Evolutionary conservation across 2,113 vertebrate genomes (phyloP), one percentile per base, ranked within the genome.

Genomic region (Cynoglossus semilaevis): DNA sequence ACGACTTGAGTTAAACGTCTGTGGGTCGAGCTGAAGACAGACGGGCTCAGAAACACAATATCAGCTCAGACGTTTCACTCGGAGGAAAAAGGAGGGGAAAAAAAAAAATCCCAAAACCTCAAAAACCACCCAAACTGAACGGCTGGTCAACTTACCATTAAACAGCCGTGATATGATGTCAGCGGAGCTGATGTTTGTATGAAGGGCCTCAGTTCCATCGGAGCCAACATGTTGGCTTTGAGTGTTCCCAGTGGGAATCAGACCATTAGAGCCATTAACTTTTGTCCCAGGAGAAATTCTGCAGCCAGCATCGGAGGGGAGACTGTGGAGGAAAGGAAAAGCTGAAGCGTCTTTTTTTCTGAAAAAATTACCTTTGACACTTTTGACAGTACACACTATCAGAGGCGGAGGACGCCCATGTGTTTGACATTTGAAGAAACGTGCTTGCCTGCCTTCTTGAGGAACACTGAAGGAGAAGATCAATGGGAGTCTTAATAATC

Each of bases 181-280:
- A 63, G 1, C 38, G 46, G 38, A 51, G 15, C 15, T 16, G 19
- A 59, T 60, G 68, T 72, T 66, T 75, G 42, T 78, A 41, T 45
- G 9, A 5, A 61, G 34, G 49, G 50, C 43, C 51, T 61, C 15
- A 7, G 37, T 73, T 70, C 29, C 61, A 56, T 18, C 35, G 36
- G 55, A 74, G 35, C 19, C 43, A 62, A 68, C 59, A 7, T 52
- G 58, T 76, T 66, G 46, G 63, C 17, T 65, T 61, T 60, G 66
- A 70, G 58, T 9, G 6, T 9, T 54, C 54, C 46, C 67, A 47
- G 42, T 45, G 58, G 65, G 42, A 49, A 45, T 51, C 18, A 34
- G 43, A 66, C 15, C 37, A 43, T 62, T 62, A 55, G 9, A 47
- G 47, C 43, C 50, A 58, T 69, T 61, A 38, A 48, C 41, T 76